These are phyloP conservation scores for Brachionus rotundiformis DNA, from an alignment of 1,140 invertebrate species.

Conservation along the genomic window DNA sequence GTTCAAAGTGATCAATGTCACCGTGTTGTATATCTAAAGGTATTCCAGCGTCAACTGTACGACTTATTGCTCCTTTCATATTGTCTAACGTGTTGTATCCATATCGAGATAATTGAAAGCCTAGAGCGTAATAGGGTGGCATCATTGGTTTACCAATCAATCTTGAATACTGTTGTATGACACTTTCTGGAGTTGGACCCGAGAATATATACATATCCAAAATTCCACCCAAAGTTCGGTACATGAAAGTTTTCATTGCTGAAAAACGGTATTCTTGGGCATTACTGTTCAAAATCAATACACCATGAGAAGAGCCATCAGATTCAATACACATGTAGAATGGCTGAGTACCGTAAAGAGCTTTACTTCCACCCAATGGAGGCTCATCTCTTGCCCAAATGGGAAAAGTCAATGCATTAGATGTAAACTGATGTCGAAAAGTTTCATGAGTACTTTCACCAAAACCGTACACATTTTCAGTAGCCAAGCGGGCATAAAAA, in stretches of 20 bases:
- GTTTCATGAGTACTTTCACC: slow-evolving; percentile 51
- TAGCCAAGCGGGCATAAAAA: slow-evolving; percentile 53
- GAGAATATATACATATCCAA: slow-evolving; percentile 66
- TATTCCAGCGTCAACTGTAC: slow-evolving; percentile 22
- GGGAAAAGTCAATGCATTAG: slow-evolving; percentile 23
- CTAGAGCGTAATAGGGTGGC: slow-evolving; percentile 66
- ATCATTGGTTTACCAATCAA: slow-evolving; percentile 64
- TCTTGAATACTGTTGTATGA: slow-evolving; percentile 53
- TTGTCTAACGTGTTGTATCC: slow-evolving; percentile 59
- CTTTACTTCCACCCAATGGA: not conserved
- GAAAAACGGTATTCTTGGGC: slow-evolving; percentile 55
- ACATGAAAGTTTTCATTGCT: slow-evolving; percentile 57
- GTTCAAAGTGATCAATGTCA: slow-evolving; percentile 65
- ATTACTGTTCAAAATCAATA: slow-evolving; percentile 47
- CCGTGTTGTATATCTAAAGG: slow-evolving; percentile 59
- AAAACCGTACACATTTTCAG: slow-evolving; percentile 46
- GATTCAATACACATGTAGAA: slow-evolving; percentile 37
- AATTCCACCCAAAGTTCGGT: slow-evolving; percentile 60
- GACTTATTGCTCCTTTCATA: slow-evolving; percentile 52
- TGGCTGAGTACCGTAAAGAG: slow-evolving; percentile 46
- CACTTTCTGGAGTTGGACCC: slow-evolving; percentile 65
- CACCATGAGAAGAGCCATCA: slow-evolving; percentile 30
- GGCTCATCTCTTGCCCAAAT: slow-evolving; percentile 46
- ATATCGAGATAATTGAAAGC: slow-evolving; percentile 66
- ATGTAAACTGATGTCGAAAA: slow-evolving; percentile 33